These are phyloP conservation scores for Sporophila hypoxantha DNA, from an alignment of 2,113 vertebrate species.

Conservation along the genomic window DNA sequence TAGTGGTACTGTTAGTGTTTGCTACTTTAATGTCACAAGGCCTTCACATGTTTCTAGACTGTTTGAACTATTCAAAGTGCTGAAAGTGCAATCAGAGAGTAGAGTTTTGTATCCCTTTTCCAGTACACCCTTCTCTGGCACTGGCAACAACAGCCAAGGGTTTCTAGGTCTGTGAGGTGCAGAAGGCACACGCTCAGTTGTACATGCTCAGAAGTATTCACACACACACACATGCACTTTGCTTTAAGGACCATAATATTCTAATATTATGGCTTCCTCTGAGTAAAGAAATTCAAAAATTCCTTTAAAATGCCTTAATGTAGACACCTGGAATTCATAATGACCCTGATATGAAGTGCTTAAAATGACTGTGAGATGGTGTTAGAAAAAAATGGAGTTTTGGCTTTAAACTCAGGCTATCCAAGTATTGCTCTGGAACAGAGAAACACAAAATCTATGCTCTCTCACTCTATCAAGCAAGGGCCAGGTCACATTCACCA, in stretches of 20 bases:
- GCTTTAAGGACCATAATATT: not conserved
- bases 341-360: not conserved
- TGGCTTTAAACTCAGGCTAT: not conserved
- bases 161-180: not conserved
- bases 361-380: not conserved
- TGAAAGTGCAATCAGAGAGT: constrained; percentile 27
- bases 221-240: not conserved
- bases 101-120: not conserved
- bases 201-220: not conserved
- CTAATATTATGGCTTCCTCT: not conserved
- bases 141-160: not conserved
- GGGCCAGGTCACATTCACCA: not conserved
- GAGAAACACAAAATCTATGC: not conserved
- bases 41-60: not conserved
- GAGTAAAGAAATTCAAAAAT: not conserved
- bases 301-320: not conserved
- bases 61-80: constrained; percentile 60
- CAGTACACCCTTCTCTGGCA: not conserved
- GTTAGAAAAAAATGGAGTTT: not conserved
- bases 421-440: constrained; percentile 9
- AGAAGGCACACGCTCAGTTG: not conserved
- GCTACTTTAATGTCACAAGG: not conserved
- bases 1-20: not conserved
- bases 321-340: not conserved
- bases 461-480: not conserved